phyloP scores from a whole-genome alignment of 2,797 vertebrate species.

The Cetoscarus ocellatus region DNA sequence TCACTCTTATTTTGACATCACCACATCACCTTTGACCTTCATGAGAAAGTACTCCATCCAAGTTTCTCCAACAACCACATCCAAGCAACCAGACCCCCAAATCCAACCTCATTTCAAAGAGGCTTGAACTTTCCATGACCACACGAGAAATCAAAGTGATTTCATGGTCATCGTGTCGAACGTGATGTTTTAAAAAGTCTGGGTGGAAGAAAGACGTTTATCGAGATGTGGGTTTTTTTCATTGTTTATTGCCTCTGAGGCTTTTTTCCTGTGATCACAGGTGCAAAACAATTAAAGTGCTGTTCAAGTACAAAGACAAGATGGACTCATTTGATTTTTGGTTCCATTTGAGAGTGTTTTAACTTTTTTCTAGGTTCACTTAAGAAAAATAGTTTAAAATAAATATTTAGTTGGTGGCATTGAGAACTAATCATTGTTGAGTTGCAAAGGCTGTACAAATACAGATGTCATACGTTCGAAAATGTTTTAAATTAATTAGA shows the following conservation, averaged over 20 bases:
- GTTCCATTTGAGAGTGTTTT: neutral
- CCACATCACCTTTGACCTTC: constrained; percentile 74
- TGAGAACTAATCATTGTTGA: too few species aligned
- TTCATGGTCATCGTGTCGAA: constrained; percentile 80
- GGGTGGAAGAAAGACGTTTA: constrained; percentile 51
- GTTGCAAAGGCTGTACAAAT: too few species aligned
- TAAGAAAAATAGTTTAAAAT: constrained; percentile 16
- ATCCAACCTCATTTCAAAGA: constrained; percentile 66
- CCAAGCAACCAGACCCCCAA: constrained; percentile 74
- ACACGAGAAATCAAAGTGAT: constrained; percentile 79
- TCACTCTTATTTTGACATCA: constrained; percentile 81
- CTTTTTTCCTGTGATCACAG: constrained; percentile 54
- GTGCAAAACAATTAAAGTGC: constrained; percentile 42
- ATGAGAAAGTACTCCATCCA: constrained; percentile 68
- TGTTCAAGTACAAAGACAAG: neutral
- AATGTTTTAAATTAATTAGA: too few species aligned
- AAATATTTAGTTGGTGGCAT: too few species aligned
- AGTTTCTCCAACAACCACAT: constrained; percentile 65
- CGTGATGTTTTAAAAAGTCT: constrained; percentile 71
- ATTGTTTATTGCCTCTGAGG: constrained; percentile 64
- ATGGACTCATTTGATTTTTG: neutral
- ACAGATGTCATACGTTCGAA: too few species aligned
- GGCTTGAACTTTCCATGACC: constrained; percentile 83
- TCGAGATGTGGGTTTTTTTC: constrained; percentile 52
- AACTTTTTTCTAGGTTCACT: constrained; percentile 24